Evolutionary conservation across 1,140 invertebrate species (phyloP), one percentile per base, ranked within the genome.

Genomic region (Centruroides vittatus): DNA sequence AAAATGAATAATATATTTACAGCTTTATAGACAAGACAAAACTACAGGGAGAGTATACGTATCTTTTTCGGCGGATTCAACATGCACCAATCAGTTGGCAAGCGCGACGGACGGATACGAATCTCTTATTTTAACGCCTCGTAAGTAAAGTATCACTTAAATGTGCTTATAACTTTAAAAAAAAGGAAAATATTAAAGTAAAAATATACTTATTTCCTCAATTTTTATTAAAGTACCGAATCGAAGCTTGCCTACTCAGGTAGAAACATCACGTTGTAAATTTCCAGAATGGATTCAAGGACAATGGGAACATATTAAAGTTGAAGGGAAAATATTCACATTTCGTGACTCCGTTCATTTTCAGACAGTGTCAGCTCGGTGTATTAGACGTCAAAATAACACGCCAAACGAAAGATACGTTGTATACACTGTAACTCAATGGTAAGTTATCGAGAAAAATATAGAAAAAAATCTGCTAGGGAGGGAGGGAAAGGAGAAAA

Each of bases 271-370:
- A 55, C 68, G 67, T 64, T 72, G 66, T 62, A 78, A 76, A 57
- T 85, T 84, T 67, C 83, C 84, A 1, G 75, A 80, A 65, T 86
- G 83, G 82, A 75, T 81, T 51, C 79, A 82, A 67, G 83, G 83
- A 10, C 70, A 78, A 55, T 86, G 83, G 83, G 79, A 84, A 70
- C 74, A 61, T 13, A 48, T 83, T 65, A 68, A 75, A 6, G 79
- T 85, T 13, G 73, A 81, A 48, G 80, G 79, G 48, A 78, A 79
- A 34, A 79, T 78, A 4, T 78, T 85, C 70, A 77, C 78, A 11
- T 84, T 82, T 67, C 80, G 78, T 65, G 83, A 86, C 73, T 52
- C 58, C 5, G 79, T 79, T 34, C 52, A 66, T 13, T 84, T 83
- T 68, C 81, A 80, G 64, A 83, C 81, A 57, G 81, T 81, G 66